Base-by-base conservation (phyloP, 1,140 invertebrate species). In the Plutomurus gul region DNA sequence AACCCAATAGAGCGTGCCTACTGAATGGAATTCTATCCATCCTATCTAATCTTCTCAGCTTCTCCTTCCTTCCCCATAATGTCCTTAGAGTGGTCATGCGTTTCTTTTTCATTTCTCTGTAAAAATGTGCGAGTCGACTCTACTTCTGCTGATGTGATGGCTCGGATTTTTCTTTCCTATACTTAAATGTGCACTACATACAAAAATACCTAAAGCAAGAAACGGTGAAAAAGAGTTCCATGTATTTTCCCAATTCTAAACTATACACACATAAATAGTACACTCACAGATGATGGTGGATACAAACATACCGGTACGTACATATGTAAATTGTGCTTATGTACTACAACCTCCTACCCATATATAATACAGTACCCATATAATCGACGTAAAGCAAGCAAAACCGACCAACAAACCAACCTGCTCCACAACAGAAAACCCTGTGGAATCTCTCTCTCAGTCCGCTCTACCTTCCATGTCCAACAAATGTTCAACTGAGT, bases 21-120 rank as follows among this genome's bases (percentile, higher is more conserved):
- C 27, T 65, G 56, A 65, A 65, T 65, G 56, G 56, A 65, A 65
- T 65, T 65, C 56, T 65, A 65, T 65, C 56, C 56, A 30, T 65
- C 56, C 56, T 65, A 65, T 65, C 56, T 65, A 65, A 65, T 65
- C 56, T 65, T 65, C 56, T 65, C 56, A 65, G 56, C 56, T 65
- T 65, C 56, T 65, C 36, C 56, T 65, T 65, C 56, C 56, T 65
- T 65, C 56, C 56, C 56, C 27, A 65, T 65, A 65, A 65, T 65
- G 56, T 65, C 30, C 56, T 65, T 65, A 65, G 56, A 65, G 56
- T 65, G 56, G 56, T 65, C 56, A 65, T 65, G 56, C 56, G 56
- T 65, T 65, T 65, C 56, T 65, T 65, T 65, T 65, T 65, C 56
- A 65, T 65, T 65, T 65, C 56, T 65, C 56, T 30, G 56, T 65